Evolutionary conservation across 92 coral and sea anemone genomes (phyloP).

Genomic region (Palythoa heliodiscus): DNA sequence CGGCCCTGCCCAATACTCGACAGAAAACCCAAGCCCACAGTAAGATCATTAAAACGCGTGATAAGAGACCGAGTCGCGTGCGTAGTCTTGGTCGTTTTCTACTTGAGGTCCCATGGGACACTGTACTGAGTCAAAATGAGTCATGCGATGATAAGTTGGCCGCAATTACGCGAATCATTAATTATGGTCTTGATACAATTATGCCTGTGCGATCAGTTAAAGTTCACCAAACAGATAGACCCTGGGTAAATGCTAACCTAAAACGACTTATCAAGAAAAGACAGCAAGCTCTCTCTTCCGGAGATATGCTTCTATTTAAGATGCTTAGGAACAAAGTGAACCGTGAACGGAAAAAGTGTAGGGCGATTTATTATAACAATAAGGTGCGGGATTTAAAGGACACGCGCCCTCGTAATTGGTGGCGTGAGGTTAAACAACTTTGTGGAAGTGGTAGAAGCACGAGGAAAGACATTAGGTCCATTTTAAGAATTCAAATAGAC

Average conservation of each 20-base stretch:
- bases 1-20: conserved; percentile 47
- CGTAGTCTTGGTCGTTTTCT: conserved; percentile 44
- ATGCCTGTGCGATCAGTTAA: conserved; percentile 42
- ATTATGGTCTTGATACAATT: conserved; percentile 36
- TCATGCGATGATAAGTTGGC: conserved; percentile 48
- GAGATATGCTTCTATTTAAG: conserved; percentile 33
- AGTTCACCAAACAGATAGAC: conserved; percentile 44
- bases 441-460: neutral
- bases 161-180: conserved; percentile 25
- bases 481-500: conserved; percentile 43
- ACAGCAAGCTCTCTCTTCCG: conserved; percentile 34
- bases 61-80: conserved; percentile 50
- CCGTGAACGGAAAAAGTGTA: neutral
- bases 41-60: conserved; percentile 32
- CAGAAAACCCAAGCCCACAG: conserved; percentile 40
- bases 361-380: neutral
- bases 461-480: conserved; percentile 35
- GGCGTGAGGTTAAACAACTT: conserved; percentile 27
- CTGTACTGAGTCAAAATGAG: conserved; percentile 43
- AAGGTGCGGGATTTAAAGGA: conserved; percentile 28
- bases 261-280: conserved; percentile 25
- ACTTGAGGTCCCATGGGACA: conserved; percentile 45
- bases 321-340: conserved; percentile 24
- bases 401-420: conserved; percentile 54
- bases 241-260: conserved; percentile 40